phyloP scores from a whole-genome alignment of 2,888 invertebrate genomes.

The Deroplatys truncata region DNA sequence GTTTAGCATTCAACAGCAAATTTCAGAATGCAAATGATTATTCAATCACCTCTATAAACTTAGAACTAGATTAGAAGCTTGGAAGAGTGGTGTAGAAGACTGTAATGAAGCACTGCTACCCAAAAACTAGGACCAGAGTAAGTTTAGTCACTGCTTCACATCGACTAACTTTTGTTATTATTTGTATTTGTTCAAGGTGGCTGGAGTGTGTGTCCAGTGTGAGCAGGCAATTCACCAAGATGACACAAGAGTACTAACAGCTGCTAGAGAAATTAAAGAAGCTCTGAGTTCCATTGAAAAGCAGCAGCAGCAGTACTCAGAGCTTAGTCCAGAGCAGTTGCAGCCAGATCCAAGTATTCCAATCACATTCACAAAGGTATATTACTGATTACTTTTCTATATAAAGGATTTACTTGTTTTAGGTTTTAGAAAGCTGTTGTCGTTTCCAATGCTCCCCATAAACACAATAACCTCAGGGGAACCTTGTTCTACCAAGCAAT shows the following conservation, averaged over 20 bases:
- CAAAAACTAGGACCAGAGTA: too few species aligned
- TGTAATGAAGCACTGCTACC: too few species aligned
- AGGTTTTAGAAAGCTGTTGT: not conserved
- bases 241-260: conserved; percentile 49
- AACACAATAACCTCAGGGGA: not conserved
- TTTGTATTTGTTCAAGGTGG: conserved; percentile 39
- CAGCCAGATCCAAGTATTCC: conserved; percentile 53
- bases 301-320: conserved; percentile 52
- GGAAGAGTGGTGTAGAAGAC: too few species aligned
- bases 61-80: too few species aligned
- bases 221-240: conserved; percentile 51
- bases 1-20: too few species aligned
- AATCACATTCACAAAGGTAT: conserved; percentile 55
- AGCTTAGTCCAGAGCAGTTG: conserved; percentile 49
- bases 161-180: too few species aligned
- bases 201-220: conserved; percentile 53
- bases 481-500: not conserved
- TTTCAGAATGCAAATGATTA: too few species aligned
- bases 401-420: not conserved
- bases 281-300: conserved; percentile 50
- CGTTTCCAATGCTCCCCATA: not conserved
- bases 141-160: too few species aligned
- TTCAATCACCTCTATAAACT: too few species aligned
- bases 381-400: conserved; percentile 9
- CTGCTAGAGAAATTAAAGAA: conserved; percentile 48